These are phyloP conservation scores for Ceryle rudis DNA, from an alignment of 2,797 vertebrate species.

Conservation along the genomic window DNA sequence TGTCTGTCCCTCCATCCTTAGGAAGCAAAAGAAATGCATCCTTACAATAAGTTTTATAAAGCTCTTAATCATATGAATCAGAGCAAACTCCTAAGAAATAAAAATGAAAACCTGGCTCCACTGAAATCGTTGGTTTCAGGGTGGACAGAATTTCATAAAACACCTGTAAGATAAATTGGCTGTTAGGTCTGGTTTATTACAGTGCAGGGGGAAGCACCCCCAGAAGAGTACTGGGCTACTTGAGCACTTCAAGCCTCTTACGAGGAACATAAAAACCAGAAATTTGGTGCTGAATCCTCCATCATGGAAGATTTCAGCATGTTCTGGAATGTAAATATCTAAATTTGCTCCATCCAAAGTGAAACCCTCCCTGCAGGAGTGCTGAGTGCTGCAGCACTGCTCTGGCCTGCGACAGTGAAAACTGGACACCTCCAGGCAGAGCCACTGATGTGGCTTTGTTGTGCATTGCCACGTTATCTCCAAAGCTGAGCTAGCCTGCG, in stretches of 20 bases:
- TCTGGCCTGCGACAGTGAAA: background rate
- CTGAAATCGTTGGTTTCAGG: background rate
- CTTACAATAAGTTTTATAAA: background rate
- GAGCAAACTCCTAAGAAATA: background rate
- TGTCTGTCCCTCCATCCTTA: background rate
- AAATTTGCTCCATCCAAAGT: background rate
- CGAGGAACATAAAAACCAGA: background rate
- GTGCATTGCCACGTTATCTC: rapidly evolving
- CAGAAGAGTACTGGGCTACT: background rate
- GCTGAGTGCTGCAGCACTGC: background rate
- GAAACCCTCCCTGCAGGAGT: background rate
- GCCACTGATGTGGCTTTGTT: background rate
- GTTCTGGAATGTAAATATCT: background rate
- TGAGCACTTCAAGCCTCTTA: background rate
- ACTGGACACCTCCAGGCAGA: background rate
- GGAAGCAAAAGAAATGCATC: background rate
- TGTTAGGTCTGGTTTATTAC: background rate
- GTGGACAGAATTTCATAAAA: background rate
- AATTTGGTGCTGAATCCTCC: background rate
- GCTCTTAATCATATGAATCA: background rate
- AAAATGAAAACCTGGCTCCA: background rate
- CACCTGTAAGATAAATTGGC: background rate
- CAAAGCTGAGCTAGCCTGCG: background rate
- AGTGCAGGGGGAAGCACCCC: background rate
- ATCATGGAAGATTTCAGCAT: background rate